Evolutionary conservation across 2,113 vertebrate genomes (phyloP).

Genomic region (Sitta europaea): DNA sequence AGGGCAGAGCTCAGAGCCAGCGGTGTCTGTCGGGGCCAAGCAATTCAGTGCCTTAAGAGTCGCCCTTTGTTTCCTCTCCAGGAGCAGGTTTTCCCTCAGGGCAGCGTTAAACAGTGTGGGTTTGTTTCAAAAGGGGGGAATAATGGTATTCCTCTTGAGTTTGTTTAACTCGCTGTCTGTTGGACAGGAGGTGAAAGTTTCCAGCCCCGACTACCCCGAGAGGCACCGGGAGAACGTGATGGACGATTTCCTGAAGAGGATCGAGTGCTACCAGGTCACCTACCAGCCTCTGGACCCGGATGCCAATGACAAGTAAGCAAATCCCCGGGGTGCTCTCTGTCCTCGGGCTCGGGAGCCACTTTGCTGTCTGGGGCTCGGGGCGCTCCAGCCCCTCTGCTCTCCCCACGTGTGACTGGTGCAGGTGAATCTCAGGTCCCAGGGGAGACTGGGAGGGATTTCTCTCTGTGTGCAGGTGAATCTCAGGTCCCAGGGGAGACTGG

Average conservation of each 20-base stretch:
- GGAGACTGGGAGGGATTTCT: not conserved
- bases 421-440: not conserved
- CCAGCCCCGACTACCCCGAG: constrained; percentile 95
- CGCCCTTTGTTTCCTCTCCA: constrained; percentile 3
- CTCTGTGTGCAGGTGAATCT: not conserved
- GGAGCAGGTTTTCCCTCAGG: constrained; percentile 20
- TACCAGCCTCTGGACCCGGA: constrained; percentile 93
- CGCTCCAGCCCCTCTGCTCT: not conserved
- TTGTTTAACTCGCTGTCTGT: constrained; percentile 14
- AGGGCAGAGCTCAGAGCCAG: not conserved
- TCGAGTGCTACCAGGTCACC: constrained; percentile 96
- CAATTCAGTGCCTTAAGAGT: not conserved
- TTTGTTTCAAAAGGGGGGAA: not conserved
- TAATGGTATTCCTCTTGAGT: not conserved
- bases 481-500: not conserved
- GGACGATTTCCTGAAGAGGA: constrained; percentile 97
- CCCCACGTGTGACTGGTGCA: not conserved
- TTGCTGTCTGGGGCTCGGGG: not conserved
- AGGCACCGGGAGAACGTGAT: constrained; percentile 91
- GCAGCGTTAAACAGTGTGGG: not conserved
- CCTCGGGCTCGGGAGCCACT: not conserved
- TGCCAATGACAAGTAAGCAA: constrained; percentile 88
- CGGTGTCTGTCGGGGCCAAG: not conserved
- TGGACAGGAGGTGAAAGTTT: constrained; percentile 93
- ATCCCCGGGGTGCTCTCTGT: not conserved